These are phyloP conservation scores for Scelioninae gen. 2 DNA, from an alignment of 2,888 invertebrate genomes.

Conservation along the genomic window DNA sequence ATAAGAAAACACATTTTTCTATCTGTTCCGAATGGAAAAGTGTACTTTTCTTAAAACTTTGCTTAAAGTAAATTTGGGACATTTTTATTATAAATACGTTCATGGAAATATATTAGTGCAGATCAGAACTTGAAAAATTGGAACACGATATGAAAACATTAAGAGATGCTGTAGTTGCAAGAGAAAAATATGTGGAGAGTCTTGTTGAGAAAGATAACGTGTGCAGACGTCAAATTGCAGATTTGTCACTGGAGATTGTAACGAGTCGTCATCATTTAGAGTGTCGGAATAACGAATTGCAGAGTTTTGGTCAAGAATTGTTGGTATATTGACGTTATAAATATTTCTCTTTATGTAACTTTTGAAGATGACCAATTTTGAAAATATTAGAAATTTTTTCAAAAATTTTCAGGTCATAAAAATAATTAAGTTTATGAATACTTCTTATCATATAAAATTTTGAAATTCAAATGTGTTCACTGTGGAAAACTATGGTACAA, in stretches of 20 bases:
- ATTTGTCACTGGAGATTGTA: constrained; percentile 68
- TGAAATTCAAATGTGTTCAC: background rate
- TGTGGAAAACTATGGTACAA: background rate
- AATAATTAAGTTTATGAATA: no score
- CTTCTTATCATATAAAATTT: no score
- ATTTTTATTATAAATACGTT: no score
- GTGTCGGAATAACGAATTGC: constrained; percentile 66
- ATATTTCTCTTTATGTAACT: no score
- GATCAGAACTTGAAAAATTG: constrained; percentile 69
- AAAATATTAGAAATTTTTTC: no score
- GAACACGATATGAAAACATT: constrained; percentile 69
- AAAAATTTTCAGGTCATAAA: no score
- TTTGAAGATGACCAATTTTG: no score
- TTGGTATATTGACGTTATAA: constrained; percentile 57
- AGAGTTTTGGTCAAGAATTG: constrained; percentile 60
- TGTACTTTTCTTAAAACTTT: no score
- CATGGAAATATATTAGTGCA: constrained; percentile 36
- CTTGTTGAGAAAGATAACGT: constrained; percentile 67
- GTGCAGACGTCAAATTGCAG: constrained; percentile 68
- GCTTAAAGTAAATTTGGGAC: no score
- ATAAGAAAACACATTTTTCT: no score
- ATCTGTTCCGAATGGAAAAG: no score
- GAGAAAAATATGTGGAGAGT: constrained; percentile 67
- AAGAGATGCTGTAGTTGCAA: constrained; percentile 66
- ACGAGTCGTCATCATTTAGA: constrained; percentile 69